Evolutionary conservation across 2,797 vertebrate genomes (phyloP).

Genomic region (Mergus octosetaceus): DNA sequence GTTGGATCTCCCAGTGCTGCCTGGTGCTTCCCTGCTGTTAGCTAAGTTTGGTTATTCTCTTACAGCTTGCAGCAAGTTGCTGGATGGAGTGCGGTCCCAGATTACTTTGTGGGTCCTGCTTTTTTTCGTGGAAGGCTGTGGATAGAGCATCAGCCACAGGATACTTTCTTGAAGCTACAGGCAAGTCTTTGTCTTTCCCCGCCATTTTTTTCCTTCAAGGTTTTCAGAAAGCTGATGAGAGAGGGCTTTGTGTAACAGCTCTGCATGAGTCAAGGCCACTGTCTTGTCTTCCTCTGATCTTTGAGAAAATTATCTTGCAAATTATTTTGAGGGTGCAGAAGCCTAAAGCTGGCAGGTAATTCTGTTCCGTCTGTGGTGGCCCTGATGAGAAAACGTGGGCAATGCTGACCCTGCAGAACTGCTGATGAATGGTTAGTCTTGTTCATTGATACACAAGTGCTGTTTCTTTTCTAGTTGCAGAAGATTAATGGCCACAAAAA

Average conservation of each 20-base stretch:
- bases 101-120: slow-evolving; percentile 82
- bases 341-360: neutral
- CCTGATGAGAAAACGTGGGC: neutral
- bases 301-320: neutral
- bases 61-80: slow-evolving; percentile 78
- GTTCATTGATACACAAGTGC: neutral
- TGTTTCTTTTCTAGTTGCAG: neutral
- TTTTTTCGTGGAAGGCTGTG: slow-evolving; percentile 89
- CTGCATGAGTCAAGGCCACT: neutral
- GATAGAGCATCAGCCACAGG: slow-evolving; percentile 83
- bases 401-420: neutral
- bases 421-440: neutral
- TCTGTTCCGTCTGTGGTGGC: neutral
- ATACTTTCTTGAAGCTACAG: slow-evolving; percentile 91
- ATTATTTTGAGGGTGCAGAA: neutral
- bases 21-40: neutral
- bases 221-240: neutral
- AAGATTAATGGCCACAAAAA: neutral
- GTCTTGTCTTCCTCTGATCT: neutral
- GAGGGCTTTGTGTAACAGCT: neutral
- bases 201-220: neutral
- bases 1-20: neutral
- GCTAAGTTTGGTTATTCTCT: neutral
- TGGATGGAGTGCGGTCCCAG: slow-evolving; percentile 81
- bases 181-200: slow-evolving; percentile 61